Conservation (phyloP, 2,888 invertebrate species). For the Melanophora roralis region DNA sequence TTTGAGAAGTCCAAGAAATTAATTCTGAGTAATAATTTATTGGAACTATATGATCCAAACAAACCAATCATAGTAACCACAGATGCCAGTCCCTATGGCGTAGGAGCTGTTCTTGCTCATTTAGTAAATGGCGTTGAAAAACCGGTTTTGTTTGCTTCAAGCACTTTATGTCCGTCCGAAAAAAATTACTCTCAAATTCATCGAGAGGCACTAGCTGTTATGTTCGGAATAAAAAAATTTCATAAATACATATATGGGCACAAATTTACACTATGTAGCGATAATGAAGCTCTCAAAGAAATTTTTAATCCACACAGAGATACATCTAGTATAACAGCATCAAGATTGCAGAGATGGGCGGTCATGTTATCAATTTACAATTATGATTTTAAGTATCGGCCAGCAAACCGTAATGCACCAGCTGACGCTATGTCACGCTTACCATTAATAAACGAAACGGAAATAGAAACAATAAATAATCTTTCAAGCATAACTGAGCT, state of each 20-base stretch:
- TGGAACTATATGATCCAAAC: slow-evolving; percentile 17
- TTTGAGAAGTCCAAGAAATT: background rate
- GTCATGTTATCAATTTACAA: too few relatives aligned
- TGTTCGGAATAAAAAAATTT: slow-evolving; percentile 35
- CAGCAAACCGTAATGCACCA: too few relatives aligned
- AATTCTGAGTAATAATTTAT: background rate
- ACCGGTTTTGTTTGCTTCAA: slow-evolving; percentile 32
- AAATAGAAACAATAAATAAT: too few relatives aligned
- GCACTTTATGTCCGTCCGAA: slow-evolving; percentile 6
- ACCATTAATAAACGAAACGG: too few relatives aligned
- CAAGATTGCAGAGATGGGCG: slow-evolving; percentile 47
- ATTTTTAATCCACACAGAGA: slow-evolving; percentile 35
- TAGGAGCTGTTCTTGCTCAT: slow-evolving; percentile 23
- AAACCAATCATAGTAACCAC: slow-evolving; percentile 16
- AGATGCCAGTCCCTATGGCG: slow-evolving; percentile 31
- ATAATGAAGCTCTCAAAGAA: slow-evolving; percentile 38
- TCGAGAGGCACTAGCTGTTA: slow-evolving; percentile 38
- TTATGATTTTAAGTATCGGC: too few relatives aligned
- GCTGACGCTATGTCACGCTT: too few relatives aligned
- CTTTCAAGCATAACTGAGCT: too few relatives aligned
- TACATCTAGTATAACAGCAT: slow-evolving; percentile 15
- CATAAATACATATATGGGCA: slow-evolving; percentile 46
- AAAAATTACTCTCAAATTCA: slow-evolving; percentile 41
- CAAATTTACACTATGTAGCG: slow-evolving; percentile 31
- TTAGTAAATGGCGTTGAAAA: slow-evolving; percentile 19